Conservation (phyloP, 2,888 invertebrate species). For the Drosophila pseudotalamancana region DNA sequence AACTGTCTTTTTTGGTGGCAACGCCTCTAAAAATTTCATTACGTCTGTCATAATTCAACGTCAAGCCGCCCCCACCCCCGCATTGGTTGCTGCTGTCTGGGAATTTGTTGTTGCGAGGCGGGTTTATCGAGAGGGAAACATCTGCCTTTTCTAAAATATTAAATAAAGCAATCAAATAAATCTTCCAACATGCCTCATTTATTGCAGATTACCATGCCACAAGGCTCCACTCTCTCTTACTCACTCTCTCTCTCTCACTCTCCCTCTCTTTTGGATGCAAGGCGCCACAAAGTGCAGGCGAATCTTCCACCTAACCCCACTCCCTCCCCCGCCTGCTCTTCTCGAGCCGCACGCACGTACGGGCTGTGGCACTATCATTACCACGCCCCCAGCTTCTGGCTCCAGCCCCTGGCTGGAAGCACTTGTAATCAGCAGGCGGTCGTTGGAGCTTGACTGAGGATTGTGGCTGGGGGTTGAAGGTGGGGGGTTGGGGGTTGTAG, state of each 20-base stretch:
- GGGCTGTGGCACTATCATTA: conserved; percentile 69
- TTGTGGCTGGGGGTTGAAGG: not conserved
- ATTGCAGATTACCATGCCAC: conserved; percentile 81
- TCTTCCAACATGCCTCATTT: conserved; percentile 83
- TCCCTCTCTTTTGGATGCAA: conserved; percentile 32
- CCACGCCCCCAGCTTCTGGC: conserved; percentile 13
- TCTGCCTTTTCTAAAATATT: conserved; percentile 78
- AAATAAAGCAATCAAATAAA: conserved; percentile 83
- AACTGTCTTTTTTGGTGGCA: conserved; percentile 24
- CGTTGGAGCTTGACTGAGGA: not conserved
- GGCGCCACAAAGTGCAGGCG: conserved; percentile 42
- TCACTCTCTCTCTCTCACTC: too few relatives aligned
- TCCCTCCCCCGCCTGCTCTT: not conserved
- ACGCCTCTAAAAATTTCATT: conserved; percentile 65
- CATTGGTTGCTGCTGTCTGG: conserved; percentile 14
- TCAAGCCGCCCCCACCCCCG: conserved; percentile 20
- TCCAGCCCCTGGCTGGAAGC: conserved; percentile 3
- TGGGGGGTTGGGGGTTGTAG: conserved; percentile 3
- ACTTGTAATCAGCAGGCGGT: conserved; percentile 57
- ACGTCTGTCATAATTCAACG: conserved; percentile 70
- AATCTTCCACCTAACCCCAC: not conserved
- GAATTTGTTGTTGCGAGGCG: conserved; percentile 16
- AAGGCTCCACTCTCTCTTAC: not conserved
- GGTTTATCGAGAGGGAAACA: conserved; percentile 57
- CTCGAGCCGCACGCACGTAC: conserved; percentile 66